Conservation (phyloP, 2,888 invertebrate species). For the Drosophila monieri region DNA sequence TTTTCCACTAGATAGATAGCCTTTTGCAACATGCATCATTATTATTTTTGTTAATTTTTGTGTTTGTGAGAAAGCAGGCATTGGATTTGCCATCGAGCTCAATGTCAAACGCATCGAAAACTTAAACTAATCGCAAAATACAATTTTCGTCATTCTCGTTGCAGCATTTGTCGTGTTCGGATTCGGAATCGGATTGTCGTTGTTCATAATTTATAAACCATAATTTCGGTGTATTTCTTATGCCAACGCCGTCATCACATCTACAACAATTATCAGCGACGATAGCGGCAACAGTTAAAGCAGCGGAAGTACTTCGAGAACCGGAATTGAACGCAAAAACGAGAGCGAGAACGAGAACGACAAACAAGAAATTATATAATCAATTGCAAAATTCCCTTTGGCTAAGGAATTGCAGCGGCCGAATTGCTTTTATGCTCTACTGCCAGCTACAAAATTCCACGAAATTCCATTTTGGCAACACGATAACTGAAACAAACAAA, state of each 20-base stretch:
- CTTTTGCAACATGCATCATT: slow-evolving; percentile 31
- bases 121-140: slow-evolving; percentile 52
- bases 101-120: slow-evolving; percentile 55
- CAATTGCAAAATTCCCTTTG: slow-evolving; percentile 83
- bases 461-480: slow-evolving; percentile 75
- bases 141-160: slow-evolving; percentile 76
- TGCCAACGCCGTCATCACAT: slow-evolving; percentile 9
- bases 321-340: slow-evolving; percentile 35
- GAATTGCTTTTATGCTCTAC: slow-evolving; percentile 66
- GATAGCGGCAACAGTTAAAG: slow-evolving; percentile 4
- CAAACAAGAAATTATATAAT: slow-evolving; percentile 79
- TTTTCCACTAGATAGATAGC: neutral
- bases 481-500: slow-evolving; percentile 48
- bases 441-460: slow-evolving; percentile 63
- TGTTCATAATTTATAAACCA: slow-evolving; percentile 20
- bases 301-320: slow-evolving; percentile 14
- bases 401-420: slow-evolving; percentile 70
- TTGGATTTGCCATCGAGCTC: slow-evolving; percentile 47
- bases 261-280: slow-evolving; percentile 30
- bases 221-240: slow-evolving; percentile 23
- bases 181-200: slow-evolving; percentile 59
- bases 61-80: slow-evolving; percentile 56
- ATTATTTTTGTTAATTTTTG: neutral
- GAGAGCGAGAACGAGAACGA: slow-evolving; percentile 40
- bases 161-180: slow-evolving; percentile 82